phyloP scores from a whole-genome alignment of 2,113 vertebrate genomes.

The Cyphomyrus plagiostoma region DNA sequence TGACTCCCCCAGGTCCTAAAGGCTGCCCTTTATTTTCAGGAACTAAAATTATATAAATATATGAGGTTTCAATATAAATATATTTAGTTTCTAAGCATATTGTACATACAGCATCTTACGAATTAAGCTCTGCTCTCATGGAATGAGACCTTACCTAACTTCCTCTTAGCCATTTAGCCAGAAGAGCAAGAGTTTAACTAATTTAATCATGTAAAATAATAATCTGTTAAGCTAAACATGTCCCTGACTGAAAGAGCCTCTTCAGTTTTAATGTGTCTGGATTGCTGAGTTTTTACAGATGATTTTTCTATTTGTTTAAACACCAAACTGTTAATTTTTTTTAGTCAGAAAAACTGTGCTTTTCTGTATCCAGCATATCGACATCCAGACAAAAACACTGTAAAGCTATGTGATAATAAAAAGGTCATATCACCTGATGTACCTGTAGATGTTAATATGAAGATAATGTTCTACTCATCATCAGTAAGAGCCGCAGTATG shows the following conservation, averaged over 20 bases:
- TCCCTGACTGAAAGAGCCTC: background rate
- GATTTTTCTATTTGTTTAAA: background rate
- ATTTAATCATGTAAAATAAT: background rate
- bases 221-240: background rate
- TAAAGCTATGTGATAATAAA: background rate
- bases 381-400: background rate
- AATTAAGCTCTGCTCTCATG: background rate
- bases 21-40: conserved; percentile 51
- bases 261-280: background rate
- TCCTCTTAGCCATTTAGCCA: background rate
- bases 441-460: background rate
- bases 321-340: background rate
- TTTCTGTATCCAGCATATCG: background rate
- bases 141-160: background rate
- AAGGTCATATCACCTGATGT: background rate
- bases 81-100: background rate
- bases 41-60: background rate
- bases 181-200: background rate
- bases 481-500: background rate
- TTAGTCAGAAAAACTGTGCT: background rate
- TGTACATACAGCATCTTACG: background rate
- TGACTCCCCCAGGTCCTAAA: conserved; percentile 72
- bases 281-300: background rate
- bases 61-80: background rate
- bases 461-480: background rate